These are phyloP conservation scores for Falco berigora DNA, from an alignment of 2,797 vertebrate genomes.

Conservation along the genomic window DNA sequence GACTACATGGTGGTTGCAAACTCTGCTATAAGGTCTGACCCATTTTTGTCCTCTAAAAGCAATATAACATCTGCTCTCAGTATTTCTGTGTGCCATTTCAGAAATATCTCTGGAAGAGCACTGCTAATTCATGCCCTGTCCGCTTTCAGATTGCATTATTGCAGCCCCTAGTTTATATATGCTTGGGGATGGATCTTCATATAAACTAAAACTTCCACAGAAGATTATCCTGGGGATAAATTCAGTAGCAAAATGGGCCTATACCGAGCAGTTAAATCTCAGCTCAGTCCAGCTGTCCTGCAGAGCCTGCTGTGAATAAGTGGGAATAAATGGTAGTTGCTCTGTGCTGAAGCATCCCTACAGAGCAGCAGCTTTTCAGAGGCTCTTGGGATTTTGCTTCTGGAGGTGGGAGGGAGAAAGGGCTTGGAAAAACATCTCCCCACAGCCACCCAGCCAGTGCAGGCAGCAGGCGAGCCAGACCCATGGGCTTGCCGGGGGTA, in stretches of 20 bases:
- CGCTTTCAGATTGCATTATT: slow-evolving; percentile 1
- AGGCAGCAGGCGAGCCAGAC: neutral
- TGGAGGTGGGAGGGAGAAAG: neutral
- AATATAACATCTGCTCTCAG: slow-evolving; percentile 55
- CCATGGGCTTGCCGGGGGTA: neutral
- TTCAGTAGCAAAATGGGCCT: neutral
- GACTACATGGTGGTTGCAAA: neutral
- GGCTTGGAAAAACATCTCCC: neutral
- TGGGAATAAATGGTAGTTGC: neutral
- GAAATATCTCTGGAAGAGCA: slow-evolving; percentile 34
- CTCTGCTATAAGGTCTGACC: slow-evolving; percentile 48
- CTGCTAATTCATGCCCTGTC: slow-evolving; percentile 27
- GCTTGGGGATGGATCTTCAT: neutral
- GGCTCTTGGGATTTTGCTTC: neutral
- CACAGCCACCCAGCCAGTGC: neutral
- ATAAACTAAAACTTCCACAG: slow-evolving; percentile 10
- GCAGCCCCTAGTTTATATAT: slow-evolving; percentile 6
- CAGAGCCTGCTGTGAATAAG: neutral
- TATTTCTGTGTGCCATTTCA: slow-evolving; percentile 44
- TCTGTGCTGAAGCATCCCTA: neutral
- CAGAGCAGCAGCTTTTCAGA: neutral
- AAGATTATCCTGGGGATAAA: neutral
- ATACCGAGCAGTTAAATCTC: neutral
- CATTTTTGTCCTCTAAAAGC: slow-evolving; percentile 51
- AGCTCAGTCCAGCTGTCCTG: neutral